Evolutionary conservation across 2,113 vertebrate species (phyloP).

Genomic region (Origma solitaria): DNA sequence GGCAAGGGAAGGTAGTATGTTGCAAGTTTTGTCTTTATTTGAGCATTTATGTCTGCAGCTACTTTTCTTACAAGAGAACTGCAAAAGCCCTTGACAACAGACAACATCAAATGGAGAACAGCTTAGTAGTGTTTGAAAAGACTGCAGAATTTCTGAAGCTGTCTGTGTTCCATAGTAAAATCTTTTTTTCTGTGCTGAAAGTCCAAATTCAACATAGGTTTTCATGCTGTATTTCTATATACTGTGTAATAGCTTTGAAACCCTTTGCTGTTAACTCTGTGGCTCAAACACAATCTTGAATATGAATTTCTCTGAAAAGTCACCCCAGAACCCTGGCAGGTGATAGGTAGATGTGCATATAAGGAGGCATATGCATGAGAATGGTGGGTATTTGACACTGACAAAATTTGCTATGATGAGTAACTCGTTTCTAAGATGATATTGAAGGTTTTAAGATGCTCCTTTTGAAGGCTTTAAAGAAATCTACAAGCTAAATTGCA

Average conservation of each 20-base stretch:
- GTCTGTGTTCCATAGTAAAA: not conserved
- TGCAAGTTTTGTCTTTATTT: slow-evolving; percentile 3
- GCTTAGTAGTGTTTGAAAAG: not conserved
- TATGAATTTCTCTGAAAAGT: not conserved
- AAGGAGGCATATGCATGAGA: not conserved
- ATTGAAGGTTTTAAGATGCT: not conserved
- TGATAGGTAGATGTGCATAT: not conserved
- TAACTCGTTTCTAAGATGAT: not conserved
- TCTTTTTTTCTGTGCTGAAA: not conserved
- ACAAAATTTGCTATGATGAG: not conserved
- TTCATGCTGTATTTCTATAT: slow-evolving; percentile 11
- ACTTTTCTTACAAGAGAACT: not conserved
- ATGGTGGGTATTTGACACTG: not conserved
- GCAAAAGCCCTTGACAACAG: not conserved
- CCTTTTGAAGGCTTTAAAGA: slow-evolving; percentile 30
- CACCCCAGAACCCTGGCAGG: not conserved
- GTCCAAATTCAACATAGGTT: not conserved
- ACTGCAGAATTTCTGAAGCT: not conserved
- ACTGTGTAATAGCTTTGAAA: not conserved
- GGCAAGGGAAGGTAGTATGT: slow-evolving; percentile 28
- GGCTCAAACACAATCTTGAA: not conserved
- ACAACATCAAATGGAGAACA: not conserved
- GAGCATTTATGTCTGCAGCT: not conserved
- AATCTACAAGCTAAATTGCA: not conserved
- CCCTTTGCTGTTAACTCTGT: not conserved